Evolutionary conservation across 2,888 invertebrate genomes (phyloP), one percentile per base, ranked within the genome.

Genomic region (Spatulosminthurus flaviceps): DNA sequence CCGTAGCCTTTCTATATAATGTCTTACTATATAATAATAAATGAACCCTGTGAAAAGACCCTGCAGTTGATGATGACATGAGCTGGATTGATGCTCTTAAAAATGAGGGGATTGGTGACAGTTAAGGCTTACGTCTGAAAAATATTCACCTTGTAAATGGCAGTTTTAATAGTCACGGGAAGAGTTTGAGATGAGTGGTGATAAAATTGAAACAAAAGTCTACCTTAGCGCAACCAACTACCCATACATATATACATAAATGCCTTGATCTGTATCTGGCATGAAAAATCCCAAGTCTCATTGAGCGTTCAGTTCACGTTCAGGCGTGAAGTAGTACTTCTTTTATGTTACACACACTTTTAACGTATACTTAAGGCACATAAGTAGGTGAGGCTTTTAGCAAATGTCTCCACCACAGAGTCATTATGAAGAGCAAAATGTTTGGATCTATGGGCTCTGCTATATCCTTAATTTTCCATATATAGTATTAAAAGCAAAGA

Each of bases 351-450:
- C 51, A 19, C 51, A 51, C 51, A 11, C 51, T 51, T 5, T 51
- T 2, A 13, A 2, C 4, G 16, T 51, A 51, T 51, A 16, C 51
- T 4, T 19, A 13, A 19, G 16, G n/a, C 41, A 41, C 41, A 41
- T n/a, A 51, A 9, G n/a, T 51, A 51, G 51, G 16, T 13, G 51
- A 51, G n/a, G 51, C 51, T 51, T 51, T 19, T 19, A 5, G 51
- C 16, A 51, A 51, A 19, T 51, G 16, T n/a, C n/a, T 5, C 19
- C 51, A 9, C 16, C 9, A 51, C 5, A 51, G 51, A 2, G 16
- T 51, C 51, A 51, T 51, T 51, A 51, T 19, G n/a, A n/a, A n/a
- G 51, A 51, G 51, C 51, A 51, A 51, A 51, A 51, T n/a, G 51
- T 51, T 51, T 19, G 51, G 51, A 51, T 9, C n/a, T n/a, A n/a